These are phyloP conservation scores for Chaetorhynchus papuensis DNA, from an alignment of 2,113 vertebrate genomes.

Conservation along the genomic window DNA sequence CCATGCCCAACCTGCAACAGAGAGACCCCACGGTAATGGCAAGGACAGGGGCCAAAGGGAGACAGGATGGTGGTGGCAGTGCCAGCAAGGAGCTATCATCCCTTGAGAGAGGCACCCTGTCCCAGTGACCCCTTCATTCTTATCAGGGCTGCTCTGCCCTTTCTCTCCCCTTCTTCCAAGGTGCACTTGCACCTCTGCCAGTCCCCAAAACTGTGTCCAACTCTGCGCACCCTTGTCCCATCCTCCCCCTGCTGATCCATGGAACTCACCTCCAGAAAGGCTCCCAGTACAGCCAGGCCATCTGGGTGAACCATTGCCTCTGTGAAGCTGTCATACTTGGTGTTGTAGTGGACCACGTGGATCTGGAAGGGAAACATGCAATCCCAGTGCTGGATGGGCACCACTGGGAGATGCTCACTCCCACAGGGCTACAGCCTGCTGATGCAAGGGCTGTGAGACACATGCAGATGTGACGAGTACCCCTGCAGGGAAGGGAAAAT, in stretches of 20 bases:
- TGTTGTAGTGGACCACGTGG: slow-evolving; percentile 75
- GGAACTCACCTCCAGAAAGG: slow-evolving; percentile 70
- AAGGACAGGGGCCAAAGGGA: rapidly evolving
- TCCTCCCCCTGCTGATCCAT: rapidly evolving
- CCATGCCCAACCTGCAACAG: slow-evolving; percentile 68
- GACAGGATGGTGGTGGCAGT: rapidly evolving
- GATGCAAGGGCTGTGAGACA: not conserved
- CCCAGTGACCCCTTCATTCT: not conserved
- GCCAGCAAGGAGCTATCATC: not conserved
- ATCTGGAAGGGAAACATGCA: slow-evolving; percentile 57
- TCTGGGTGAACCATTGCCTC: slow-evolving; percentile 56
- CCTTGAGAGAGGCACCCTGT: not conserved
- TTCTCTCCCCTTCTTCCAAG: not conserved
- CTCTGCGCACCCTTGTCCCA: not conserved
- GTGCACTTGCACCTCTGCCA: not conserved
- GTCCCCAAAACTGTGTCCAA: not conserved
- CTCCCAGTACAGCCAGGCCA: slow-evolving; percentile 74
- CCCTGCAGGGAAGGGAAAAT: not conserved
- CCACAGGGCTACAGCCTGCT: not conserved
- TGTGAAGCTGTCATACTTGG: slow-evolving; percentile 32
- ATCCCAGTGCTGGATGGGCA: rapidly evolving
- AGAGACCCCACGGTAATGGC: not conserved
- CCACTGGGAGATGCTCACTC: not conserved
- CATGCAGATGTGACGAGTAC: rapidly evolving
- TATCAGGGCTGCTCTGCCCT: not conserved